phyloP scores from a whole-genome alignment of 1,140 invertebrate genomes.

The Grapholita molesta region DNA sequence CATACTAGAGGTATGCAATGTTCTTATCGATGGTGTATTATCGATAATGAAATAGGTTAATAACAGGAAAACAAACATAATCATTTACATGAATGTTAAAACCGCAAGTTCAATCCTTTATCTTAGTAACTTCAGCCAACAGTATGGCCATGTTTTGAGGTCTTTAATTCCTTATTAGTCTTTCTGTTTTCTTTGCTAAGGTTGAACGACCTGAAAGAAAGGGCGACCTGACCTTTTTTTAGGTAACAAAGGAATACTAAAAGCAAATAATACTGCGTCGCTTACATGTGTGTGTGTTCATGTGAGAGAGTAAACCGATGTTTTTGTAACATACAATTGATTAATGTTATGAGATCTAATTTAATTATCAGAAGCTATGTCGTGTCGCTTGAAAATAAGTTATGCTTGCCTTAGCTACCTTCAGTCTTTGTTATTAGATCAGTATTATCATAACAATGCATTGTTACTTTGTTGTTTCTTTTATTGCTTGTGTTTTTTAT shows the following conservation, averaged over 20 bases:
- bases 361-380: neutral
- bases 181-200: neutral
- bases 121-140: too few relatives aligned
- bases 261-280: neutral
- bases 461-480: too few relatives aligned
- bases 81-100: neutral
- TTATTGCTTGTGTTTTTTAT: too few relatives aligned
- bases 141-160: too few relatives aligned
- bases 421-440: too few relatives aligned
- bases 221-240: neutral
- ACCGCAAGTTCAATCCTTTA: too few relatives aligned
- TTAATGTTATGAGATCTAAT: constrained; percentile 21
- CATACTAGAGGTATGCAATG: neutral
- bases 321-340: neutral
- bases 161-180: neutral
- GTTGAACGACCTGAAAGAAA: neutral
- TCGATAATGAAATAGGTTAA: neutral
- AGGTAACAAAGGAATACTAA: constrained; percentile 2
- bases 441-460: too few relatives aligned
- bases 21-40: neutral
- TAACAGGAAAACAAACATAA: neutral
- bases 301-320: neutral
- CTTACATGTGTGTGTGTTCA: neutral
- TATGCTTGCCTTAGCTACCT: too few relatives aligned
- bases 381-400: neutral